Conservation (phyloP, 2,888 invertebrate species). For the Phalera bucephala region DNA sequence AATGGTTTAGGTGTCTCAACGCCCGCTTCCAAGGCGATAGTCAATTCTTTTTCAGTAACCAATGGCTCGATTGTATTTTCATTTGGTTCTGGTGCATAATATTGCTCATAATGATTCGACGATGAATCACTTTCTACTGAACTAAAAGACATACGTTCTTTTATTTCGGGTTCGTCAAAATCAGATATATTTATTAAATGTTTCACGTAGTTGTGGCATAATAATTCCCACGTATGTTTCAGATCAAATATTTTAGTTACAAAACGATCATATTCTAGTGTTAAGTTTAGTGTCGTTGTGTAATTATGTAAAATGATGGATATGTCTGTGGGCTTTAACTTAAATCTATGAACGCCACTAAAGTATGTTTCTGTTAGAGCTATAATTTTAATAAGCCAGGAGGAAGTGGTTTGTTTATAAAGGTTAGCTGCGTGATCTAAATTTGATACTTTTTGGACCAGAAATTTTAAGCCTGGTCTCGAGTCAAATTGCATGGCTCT, state of each 20-base stretch:
- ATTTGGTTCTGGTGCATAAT: conserved; percentile 48
- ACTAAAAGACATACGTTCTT: conserved; percentile 64
- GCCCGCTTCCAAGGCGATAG: conserved; percentile 18
- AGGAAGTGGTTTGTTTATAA: conserved; percentile 96
- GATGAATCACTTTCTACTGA: conserved; percentile 68
- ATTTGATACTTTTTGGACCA: conserved; percentile 96
- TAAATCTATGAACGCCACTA: conserved; percentile 86
- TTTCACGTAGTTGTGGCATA: conserved; percentile 82
- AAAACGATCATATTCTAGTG: conserved; percentile 81
- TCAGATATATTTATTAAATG: conserved; percentile 65
- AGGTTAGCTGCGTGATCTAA: conserved; percentile 93
- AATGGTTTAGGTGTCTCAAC: conserved; percentile 70
- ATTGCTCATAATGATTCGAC: conserved; percentile 65
- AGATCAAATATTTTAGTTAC: conserved; percentile 84
- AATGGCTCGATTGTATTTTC: conserved; percentile 28
- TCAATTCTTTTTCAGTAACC: conserved; percentile 17
- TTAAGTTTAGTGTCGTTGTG: conserved; percentile 79
- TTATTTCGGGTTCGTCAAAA: conserved; percentile 63
- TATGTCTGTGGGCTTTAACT: conserved; percentile 84
- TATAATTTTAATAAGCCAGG: conserved; percentile 95
- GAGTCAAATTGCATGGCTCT: conserved; percentile 94
- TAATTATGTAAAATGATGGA: conserved; percentile 85
- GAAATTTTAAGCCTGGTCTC: conserved; percentile 95
- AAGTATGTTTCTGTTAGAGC: conserved; percentile 93
- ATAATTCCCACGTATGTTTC: conserved; percentile 84